A percentile compares a stretch with the other conserved stretches of the same genome.
phyloP scores from a whole-genome alignment of 2,113 vertebrate species.

The Speoplatyrhinus poulsoni region DNA sequence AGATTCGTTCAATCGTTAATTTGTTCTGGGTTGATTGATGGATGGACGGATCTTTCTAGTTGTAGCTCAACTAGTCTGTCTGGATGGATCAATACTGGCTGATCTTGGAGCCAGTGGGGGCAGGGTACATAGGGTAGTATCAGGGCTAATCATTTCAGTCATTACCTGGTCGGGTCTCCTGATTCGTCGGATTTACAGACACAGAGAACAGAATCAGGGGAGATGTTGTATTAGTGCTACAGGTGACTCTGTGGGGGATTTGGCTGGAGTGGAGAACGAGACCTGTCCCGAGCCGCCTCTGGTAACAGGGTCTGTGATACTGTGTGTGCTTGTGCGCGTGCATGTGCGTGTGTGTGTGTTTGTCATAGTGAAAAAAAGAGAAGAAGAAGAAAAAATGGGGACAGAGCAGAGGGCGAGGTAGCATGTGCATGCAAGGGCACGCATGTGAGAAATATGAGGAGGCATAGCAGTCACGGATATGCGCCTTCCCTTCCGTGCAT shows the following conservation, averaged over 20 bases:
- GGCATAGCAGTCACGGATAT: neutral
- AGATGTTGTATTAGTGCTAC: conserved; percentile 64
- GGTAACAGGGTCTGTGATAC: conserved; percentile 46
- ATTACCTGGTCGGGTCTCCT: conserved; percentile 59
- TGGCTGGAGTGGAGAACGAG: conserved; percentile 52
- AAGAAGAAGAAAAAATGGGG: conserved; percentile 10
- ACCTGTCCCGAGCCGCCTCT: conserved; percentile 39
- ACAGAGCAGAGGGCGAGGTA: conserved; percentile 7
- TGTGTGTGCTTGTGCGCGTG: conserved; percentile 14
- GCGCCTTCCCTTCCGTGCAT: neutral
- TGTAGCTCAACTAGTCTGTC: neutral
- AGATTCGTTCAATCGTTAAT: neutral
- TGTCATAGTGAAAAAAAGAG: neutral
- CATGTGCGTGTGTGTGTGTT: conserved; percentile 13
- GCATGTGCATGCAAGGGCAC: neutral
- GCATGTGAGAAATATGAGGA: conserved; percentile 16
- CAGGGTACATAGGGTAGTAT: conserved; percentile 23
- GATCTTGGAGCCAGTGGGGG: conserved; percentile 42
- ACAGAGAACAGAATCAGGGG: conserved; percentile 42
- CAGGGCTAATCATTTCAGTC: conserved; percentile 70
- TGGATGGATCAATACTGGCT: conserved; percentile 36
- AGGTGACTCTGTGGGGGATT: conserved; percentile 56
- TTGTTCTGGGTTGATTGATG: neutral
- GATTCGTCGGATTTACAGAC: conserved; percentile 67
- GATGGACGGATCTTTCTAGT: neutral